These are phyloP conservation scores for Macaca mulatta DNA, from an alignment of 2,113 vertebrate genomes.

Conservation along the genomic window DNA sequence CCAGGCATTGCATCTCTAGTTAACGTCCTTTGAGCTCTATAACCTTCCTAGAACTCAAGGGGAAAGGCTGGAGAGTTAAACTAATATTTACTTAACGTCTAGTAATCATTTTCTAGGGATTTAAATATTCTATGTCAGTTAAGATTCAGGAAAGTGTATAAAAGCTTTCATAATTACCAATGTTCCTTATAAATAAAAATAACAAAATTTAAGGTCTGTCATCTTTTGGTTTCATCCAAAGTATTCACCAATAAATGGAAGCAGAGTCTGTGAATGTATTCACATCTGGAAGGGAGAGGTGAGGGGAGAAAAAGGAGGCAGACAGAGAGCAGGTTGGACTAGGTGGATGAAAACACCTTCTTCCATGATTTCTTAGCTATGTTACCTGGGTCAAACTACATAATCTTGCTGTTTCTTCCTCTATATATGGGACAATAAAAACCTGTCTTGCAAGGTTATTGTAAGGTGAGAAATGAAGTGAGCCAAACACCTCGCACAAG, in stretches of 20 bases:
- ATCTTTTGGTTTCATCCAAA: slow-evolving; percentile 31
- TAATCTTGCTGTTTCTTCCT: slow-evolving; percentile 24
- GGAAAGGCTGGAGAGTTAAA: background rate
- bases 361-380: background rate
- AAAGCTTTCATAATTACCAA: background rate
- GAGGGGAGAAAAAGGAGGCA: background rate
- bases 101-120: slow-evolving; percentile 4
- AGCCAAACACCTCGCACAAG: background rate
- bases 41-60: background rate
- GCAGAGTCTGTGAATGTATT: background rate
- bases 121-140: background rate
- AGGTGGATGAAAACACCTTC: background rate
- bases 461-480: background rate
- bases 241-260: background rate
- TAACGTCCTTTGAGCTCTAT: background rate
- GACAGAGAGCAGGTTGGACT: background rate
- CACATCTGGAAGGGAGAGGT: background rate
- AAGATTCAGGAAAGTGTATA: background rate
- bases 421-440: background rate
- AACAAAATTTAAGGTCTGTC: background rate
- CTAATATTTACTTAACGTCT: background rate
- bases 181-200: slow-evolving; percentile 30
- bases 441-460: background rate
- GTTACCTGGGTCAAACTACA: background rate
- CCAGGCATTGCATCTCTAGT: background rate